Base-by-base conservation (phyloP, 2,888 invertebrate species). In the Ornithoptera alexandrae region DNA sequence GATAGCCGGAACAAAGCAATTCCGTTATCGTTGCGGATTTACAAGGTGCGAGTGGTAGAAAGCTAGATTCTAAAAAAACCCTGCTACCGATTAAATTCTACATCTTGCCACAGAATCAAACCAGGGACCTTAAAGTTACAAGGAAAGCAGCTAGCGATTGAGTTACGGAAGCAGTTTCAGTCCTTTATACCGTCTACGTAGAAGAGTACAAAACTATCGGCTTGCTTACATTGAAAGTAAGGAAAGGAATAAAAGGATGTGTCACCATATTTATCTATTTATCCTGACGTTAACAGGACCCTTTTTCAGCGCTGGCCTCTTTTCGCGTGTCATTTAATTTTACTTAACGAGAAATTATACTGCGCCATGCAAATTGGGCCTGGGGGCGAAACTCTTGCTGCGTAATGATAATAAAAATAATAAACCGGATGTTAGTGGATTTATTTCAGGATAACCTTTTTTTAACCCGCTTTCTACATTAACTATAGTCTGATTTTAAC, bases 331-430 rank as follows among this genome's bases (percentile, higher is more conserved):
- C 42, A 68, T 68, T 62, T 62, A 62, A 68, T 67, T 67, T 62
- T 24, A 42, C 46, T 39, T 62, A 62, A 67, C 61, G 62, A 50
- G 39, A 67, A 66, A 50, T 66, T 66, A 66, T 60, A 67, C 57
- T 72, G 73, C 69, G 64, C 68, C 70, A 73, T 75, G 63, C 36
- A 36, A 8, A 53, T 68, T 61, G 65, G 30, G 59, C 62, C 50
- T 24, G 18, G 65, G 46, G 59, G 24, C 60, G 46, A 50, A 59
- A 66, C n/a, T 66, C 59, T 66, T 12, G 7, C 50, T 20, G 18
- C 30, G 18, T 36, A 17, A 36, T 56, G n/a, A 36, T 65, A 5
- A 10, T 36, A 36, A 22, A 62, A 39, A 62, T 12, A 39, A 39
- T 42, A 5, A 3, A 39, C 15, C 2, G 59, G 59, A 15, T 5